phyloP scores from a whole-genome alignment of 2,113 vertebrate species.

The Dicaeum eximium region DNA sequence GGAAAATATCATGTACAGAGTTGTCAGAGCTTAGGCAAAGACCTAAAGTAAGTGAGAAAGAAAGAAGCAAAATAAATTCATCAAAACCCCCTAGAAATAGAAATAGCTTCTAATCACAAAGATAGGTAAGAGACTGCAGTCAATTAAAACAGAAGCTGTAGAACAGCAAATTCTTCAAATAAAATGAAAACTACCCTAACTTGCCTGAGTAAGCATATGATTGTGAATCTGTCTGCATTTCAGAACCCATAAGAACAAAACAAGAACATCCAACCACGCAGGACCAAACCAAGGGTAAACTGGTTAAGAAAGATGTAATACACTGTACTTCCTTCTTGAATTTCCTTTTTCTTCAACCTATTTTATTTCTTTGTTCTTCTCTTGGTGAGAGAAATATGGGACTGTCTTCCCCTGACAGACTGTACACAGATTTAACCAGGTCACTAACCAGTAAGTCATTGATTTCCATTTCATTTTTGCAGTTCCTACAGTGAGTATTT shows the following conservation, averaged over 20 bases:
- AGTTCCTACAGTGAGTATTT: background rate
- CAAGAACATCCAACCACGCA: background rate
- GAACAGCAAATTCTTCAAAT: background rate
- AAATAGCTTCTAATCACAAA: background rate
- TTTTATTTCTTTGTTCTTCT: background rate
- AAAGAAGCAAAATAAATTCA: background rate
- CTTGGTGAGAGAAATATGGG: background rate
- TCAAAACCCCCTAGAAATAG: background rate
- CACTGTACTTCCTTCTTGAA: background rate
- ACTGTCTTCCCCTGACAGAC: background rate
- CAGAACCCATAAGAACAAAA: background rate
- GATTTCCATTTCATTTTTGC: background rate
- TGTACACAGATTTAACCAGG: background rate
- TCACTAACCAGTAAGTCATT: background rate
- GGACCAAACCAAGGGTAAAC: background rate
- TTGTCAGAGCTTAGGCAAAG: background rate
- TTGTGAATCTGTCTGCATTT: background rate
- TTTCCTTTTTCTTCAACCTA: background rate
- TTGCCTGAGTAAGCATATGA: background rate
- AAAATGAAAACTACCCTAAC: background rate
- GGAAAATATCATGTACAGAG: background rate
- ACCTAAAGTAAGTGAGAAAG: background rate
- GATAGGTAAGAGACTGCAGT: background rate
- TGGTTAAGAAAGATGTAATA: background rate
- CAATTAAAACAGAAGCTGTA: background rate